Evolutionary conservation across 64 coral and sea anemone species (phyloP).

Genomic region (Actinia equina): DNA sequence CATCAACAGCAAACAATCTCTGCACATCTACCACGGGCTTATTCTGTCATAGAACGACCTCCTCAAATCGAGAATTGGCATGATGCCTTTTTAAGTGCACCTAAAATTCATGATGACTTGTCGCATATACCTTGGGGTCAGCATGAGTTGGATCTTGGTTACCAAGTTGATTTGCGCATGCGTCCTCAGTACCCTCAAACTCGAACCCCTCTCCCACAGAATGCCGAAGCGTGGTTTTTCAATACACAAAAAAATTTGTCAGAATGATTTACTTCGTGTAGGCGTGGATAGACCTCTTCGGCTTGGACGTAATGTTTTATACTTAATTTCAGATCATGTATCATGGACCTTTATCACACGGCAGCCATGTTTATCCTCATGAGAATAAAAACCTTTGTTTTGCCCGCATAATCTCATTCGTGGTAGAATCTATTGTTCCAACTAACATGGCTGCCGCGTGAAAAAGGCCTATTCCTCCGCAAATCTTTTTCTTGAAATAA

Average conservation of each 20-base stretch:
- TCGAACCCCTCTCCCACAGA: neutral
- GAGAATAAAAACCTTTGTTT: too few species aligned
- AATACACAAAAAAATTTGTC: neutral
- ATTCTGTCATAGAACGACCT: neutral
- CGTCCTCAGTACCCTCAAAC: neutral
- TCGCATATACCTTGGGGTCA: conserved; percentile 10
- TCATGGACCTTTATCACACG: too few species aligned
- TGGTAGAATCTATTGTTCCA: too few species aligned
- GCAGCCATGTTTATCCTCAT: too few species aligned
- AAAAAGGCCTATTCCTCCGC: too few species aligned
- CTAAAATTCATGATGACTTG: neutral
- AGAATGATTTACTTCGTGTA: neutral
- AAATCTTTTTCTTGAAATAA: too few species aligned
- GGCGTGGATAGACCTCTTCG: neutral
- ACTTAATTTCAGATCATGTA: too few species aligned
- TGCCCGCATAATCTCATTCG: too few species aligned
- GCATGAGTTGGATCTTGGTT: neutral
- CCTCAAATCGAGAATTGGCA: neutral
- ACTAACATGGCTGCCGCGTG: too few species aligned
- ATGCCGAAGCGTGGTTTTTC: neutral
- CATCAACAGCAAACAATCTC: neutral
- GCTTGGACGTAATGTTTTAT: neutral
- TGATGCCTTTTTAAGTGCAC: neutral
- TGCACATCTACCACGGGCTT: neutral
- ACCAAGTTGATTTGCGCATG: neutral